Base-by-base conservation (phyloP, 2,797 vertebrate genomes). In the Hipposideros larvatus region DNA sequence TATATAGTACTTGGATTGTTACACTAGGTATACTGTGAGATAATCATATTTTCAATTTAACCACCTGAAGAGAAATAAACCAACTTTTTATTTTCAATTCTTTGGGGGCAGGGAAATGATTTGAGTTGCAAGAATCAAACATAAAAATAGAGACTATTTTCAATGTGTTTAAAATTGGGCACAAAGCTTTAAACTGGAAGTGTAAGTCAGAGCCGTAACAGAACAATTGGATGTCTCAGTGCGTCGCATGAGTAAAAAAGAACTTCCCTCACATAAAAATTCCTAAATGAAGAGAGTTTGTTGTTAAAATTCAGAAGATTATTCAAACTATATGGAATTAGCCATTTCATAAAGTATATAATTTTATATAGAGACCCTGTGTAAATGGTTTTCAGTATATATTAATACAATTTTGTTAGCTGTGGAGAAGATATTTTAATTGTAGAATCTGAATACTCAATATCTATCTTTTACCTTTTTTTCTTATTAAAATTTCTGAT, bases 361-460 rank as follows among this genome's bases (percentile, higher is more conserved):
- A 14, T 82, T 80, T 77, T 82, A 83, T 34, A 84, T 11, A 77
- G 89, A 82, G 37, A 74, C 2, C 4, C 3, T 71, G 46, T 53
- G 24, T 37, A 88, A 74, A 43, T 61, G 4, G 0, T 92, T 87
- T 85, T 95, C 19, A 55, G 3, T 43, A 31, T 19, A 34, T 34
- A 43, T 43, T 43, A 6, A 43, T 43, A 68, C 0, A 31, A 8
- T 41, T 93, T 84, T 70, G n/a, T 78, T 79, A 79, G 65, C 48
- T 87, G 94, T 18, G 2, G 21, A 91, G 28, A 55, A 68, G 5
- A 77, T 61, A 77, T 73, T 80, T 89, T 78, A 92, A 77, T 89
- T 55, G 73, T 68, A 57, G 31, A 87, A 83, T 74, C 34, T 31
- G 18, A 66, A 43, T 41, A 78, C 7, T 92, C n/a, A 87, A 16